Conservation (phyloP, 2,797 vertebrate genomes). For the Tiaroga cobitis region DNA sequence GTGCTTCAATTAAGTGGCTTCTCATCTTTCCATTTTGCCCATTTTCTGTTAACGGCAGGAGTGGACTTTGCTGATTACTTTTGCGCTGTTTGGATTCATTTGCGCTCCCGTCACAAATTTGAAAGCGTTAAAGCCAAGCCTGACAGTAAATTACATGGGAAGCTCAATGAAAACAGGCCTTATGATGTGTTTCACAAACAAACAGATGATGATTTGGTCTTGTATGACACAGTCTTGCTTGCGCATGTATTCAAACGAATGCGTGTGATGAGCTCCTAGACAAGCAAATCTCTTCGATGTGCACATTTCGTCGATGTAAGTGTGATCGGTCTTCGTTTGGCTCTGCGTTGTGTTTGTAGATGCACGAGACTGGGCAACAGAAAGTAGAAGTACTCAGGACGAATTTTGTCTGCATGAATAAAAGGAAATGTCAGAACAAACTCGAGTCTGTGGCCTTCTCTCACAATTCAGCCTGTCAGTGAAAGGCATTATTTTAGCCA, state of each 20-base stretch:
- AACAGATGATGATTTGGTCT: conserved; percentile 1
- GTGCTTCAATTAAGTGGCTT: conserved; percentile 72
- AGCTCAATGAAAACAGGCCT: neutral
- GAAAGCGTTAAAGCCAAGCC: conserved; percentile 14
- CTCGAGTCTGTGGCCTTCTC: no score
- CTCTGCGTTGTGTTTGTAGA: no score
- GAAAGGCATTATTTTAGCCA: no score
- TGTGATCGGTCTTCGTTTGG: no score
- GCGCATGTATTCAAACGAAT: neutral
- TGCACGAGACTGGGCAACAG: no score
- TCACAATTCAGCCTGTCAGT: no score
- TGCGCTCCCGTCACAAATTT: conserved; percentile 2
- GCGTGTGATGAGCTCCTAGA: no score
- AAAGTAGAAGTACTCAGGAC: no score
- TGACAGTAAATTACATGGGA: conserved; percentile 1
- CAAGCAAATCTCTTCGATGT: neutral
- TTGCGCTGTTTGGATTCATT: conserved; percentile 27
- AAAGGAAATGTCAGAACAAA: no score
- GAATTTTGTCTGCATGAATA: no score
- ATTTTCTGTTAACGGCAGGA: conserved; percentile 57
- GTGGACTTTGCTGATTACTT: conserved; percentile 45
- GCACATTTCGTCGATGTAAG: neutral
- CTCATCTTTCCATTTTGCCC: conserved; percentile 58
- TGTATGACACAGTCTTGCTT: neutral
- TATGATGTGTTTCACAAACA: neutral